A percentile compares a stretch with the other conserved stretches of the same genome.
Evolutionary conservation across 2,888 invertebrate species (phyloP).

Genomic region (Ischnus inquisitorius): DNA sequence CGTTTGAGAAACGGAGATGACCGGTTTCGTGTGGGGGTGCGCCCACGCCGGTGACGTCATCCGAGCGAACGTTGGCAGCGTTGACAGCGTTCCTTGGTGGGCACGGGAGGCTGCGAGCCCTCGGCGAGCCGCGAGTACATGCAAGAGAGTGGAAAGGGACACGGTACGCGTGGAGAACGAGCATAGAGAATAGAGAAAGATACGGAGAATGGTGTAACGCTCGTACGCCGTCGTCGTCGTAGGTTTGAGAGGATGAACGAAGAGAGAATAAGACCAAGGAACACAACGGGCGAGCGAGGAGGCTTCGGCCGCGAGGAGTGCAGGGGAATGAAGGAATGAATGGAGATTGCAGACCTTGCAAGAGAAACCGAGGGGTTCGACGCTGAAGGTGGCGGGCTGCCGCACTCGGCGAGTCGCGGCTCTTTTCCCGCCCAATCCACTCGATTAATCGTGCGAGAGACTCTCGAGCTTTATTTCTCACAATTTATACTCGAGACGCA

Average conservation of each 20-base stretch:
- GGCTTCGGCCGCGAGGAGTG: slow-evolving; percentile 48
- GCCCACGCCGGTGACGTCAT: slow-evolving; percentile 84
- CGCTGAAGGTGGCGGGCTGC: slow-evolving; percentile 35
- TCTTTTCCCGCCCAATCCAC: slow-evolving; percentile 33
- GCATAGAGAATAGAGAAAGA: not conserved
- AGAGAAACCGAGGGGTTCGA: slow-evolving; percentile 65
- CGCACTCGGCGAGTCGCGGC: not conserved
- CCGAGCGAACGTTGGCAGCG: slow-evolving; percentile 82
- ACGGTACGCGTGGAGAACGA: not conserved
- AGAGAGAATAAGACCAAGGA: slow-evolving; percentile 53
- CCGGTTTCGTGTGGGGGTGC: slow-evolving; percentile 81
- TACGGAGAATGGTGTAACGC: slow-evolving; percentile 18
- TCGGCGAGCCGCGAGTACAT: not conserved
- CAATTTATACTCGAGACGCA: not conserved
- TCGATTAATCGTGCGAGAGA: not conserved
- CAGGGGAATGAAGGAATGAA: slow-evolving; percentile 80
- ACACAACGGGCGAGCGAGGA: slow-evolving; percentile 53
- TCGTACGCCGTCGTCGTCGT: slow-evolving; percentile 48
- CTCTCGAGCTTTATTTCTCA: not conserved
- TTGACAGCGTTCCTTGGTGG: slow-evolving; percentile 76
- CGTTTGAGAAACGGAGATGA: slow-evolving; percentile 65
- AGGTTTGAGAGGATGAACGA: slow-evolving; percentile 57
- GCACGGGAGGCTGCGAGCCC: slow-evolving; percentile 20
- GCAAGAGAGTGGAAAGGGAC: not conserved
- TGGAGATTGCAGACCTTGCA: slow-evolving; percentile 81